Conservation (phyloP, 2,113 vertebrate genomes). For the Plestiodon gilberti region DNA sequence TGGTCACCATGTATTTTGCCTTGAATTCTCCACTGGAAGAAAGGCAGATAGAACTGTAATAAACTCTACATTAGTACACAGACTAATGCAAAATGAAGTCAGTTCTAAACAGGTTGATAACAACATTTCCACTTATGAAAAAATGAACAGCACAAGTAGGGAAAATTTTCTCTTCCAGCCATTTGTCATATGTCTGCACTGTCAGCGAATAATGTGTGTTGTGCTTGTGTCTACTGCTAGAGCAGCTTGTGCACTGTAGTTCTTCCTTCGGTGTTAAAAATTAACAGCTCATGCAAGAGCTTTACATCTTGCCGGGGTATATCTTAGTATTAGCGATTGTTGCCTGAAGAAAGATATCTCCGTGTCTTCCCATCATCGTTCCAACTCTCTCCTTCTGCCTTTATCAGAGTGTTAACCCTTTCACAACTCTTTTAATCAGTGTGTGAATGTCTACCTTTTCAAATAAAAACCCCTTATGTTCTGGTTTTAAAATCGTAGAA, state of each 20-base stretch:
- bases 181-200: background rate
- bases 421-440: background rate
- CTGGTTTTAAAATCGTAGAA: background rate
- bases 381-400: background rate
- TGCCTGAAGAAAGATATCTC: background rate
- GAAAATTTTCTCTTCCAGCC: background rate
- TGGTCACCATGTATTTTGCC: too few relatives aligned
- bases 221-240: background rate
- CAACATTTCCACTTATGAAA: background rate
- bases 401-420: background rate
- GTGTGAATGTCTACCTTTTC: background rate
- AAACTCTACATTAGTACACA: background rate
- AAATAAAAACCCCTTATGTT: too few relatives aligned
- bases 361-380: background rate
- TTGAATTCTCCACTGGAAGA: too few relatives aligned
- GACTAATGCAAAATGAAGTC: background rate
- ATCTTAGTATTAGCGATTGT: background rate
- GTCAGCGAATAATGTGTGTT: background rate
- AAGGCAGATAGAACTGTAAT: too few relatives aligned
- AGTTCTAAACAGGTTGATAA: background rate
- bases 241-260: fast-evolving
- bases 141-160: background rate
- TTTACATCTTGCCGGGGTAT: too few relatives aligned
- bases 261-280: background rate
- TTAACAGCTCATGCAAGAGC: background rate